Evolutionary conservation across 2,888 invertebrate species (phyloP).

Genomic region (Caenorhabditis doughertyi): DNA sequence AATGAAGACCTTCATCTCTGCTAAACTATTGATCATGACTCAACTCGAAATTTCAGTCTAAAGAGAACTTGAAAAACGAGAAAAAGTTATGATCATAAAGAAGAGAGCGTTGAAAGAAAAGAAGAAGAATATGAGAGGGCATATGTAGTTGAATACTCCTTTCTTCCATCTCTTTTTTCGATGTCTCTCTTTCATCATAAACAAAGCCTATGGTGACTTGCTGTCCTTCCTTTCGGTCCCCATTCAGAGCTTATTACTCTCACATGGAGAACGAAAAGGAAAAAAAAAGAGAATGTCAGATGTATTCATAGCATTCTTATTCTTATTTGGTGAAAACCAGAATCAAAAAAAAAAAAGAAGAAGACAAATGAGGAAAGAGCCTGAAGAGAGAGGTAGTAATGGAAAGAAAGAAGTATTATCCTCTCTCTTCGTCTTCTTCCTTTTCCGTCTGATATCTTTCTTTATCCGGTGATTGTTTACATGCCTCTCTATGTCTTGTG

Average conservation of each 20-base stretch:
- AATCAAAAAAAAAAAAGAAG: constrained; percentile 19
- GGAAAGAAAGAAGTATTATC: constrained; percentile 18
- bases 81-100: constrained; percentile 13
- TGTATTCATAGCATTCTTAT: constrained; percentile 63
- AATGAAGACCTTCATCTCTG: neutral
- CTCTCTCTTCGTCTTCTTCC: neutral
- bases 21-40: neutral
- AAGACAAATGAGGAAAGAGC: constrained; percentile 48
- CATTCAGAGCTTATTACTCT: constrained; percentile 50
- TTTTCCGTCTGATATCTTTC: constrained; percentile 30
- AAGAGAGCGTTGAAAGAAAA: constrained; percentile 21
- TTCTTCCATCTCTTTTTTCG: constrained; percentile 6
- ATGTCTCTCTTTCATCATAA: constrained; percentile 53
- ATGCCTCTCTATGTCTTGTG: constrained; percentile 17
- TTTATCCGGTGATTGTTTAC: constrained; percentile 46
- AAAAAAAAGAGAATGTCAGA: constrained; percentile 21
- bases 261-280: constrained; percentile 10
- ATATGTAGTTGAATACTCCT: constrained; percentile 44
- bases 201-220: constrained; percentile 45
- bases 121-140: constrained; percentile 16
- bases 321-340: constrained; percentile 20
- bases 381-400: constrained; percentile 2
- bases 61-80: constrained; percentile 5
- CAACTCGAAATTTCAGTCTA: neutral
- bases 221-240: constrained; percentile 13